Percentiles rank a stretch among this genome's conserved stretches.
Evolutionary conservation across 1,140 invertebrate species (phyloP).

Genomic region (Ericerus pela): DNA sequence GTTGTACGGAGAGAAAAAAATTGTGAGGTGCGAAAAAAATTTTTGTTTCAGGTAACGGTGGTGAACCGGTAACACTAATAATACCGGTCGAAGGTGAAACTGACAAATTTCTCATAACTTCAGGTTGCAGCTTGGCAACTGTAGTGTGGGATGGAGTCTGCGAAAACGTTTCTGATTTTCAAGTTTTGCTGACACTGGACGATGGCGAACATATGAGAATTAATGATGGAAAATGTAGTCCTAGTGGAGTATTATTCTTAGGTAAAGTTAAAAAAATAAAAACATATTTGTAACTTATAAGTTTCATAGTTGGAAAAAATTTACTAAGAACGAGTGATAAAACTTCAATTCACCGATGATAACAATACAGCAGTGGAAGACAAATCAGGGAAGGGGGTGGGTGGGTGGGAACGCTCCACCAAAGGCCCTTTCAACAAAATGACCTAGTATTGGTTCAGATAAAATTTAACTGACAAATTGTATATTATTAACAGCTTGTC

Average conservation of each 20-base stretch:
- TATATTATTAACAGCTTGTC: too few relatives aligned
- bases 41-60: background rate
- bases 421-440: too few relatives aligned
- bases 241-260: background rate
- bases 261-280: background rate
- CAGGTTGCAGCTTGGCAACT: slow-evolving; percentile 14
- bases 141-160: slow-evolving; percentile 26
- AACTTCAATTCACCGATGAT: too few relatives aligned
- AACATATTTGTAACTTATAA: background rate
- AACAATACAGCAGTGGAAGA: too few relatives aligned
- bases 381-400: too few relatives aligned
- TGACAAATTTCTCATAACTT: slow-evolving; percentile 21
- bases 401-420: too few relatives aligned
- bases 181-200: background rate
- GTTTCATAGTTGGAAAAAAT: background rate
- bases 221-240: slow-evolving; percentile 48
- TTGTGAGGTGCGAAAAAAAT: background rate
- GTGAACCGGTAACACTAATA: slow-evolving; percentile 17
- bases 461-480: too few relatives aligned
- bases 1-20: background rate
- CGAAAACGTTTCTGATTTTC: background rate
- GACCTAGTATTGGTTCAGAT: too few relatives aligned
- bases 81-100: slow-evolving; percentile 19
- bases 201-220: background rate
- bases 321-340: background rate